Evolutionary conservation across 2,113 vertebrate genomes (phyloP), one percentile per base, ranked within the genome.

Genomic region (Etheostoma spectabile): DNA sequence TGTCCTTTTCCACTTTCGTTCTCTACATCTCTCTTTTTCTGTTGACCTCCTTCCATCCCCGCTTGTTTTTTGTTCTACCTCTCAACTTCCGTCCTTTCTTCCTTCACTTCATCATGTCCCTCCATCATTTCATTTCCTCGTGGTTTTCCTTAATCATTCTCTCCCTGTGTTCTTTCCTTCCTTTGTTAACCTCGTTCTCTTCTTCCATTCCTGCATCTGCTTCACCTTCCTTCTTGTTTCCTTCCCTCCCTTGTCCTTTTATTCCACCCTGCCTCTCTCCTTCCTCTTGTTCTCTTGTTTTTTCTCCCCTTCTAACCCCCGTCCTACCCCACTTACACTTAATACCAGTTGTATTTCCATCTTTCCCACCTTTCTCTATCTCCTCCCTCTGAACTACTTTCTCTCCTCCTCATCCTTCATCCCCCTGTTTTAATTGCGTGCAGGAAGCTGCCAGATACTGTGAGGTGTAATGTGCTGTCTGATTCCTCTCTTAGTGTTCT

Each of bases 381-480:
- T 72, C 38, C 69, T 73, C 52, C 0, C 30, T 72, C 12, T 60
- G 62, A 73, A 55, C 49, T 11, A 35, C 22, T 6, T 11, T 16
- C n/a, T 57, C 57, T 8, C 33, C 45, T 15, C 24, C 6, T 4
- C 33, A 13, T 51, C 52, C 61, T 52, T 46, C 16, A 45, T 11
- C 38, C 52, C 49, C 45, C 51, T 13, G 2, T 62, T 64, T 19
- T 88, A 83, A 90, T 89, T 84, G 83, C 60, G 22, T 82, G 68
- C 81, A 82, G 74, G 78, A 84, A 83, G 90, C 87, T 87, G 87
- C 77, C 91, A 92, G 84, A 92, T 89, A 87, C 73, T 79, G 68
- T 83, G 79, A 91, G 91, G 92, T 91, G 90, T 92, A 92, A 93
- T 92, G 86, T 91, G 79, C 83, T 93, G 90, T 91, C 89, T 93